A percentile compares a stretch with the other conserved stretches of the same genome.
Evolutionary conservation across 2,797 vertebrate species (phyloP).

Genomic region (Gallinago nigripennis): DNA sequence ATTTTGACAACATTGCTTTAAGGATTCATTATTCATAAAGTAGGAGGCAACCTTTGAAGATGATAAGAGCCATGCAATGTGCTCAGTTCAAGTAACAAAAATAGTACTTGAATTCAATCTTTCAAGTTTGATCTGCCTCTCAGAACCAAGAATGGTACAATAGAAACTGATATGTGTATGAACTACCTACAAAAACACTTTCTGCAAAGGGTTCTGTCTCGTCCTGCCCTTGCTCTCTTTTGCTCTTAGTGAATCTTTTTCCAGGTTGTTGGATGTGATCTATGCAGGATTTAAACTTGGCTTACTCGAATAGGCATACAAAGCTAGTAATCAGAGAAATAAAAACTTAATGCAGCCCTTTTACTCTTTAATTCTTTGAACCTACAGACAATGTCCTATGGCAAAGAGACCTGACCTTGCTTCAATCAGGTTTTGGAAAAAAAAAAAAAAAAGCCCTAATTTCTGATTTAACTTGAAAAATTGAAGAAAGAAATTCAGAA

Average conservation of each 20-base stretch:
- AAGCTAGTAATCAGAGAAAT: background rate
- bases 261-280: background rate
- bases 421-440: background rate
- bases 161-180: slow-evolving; percentile 25
- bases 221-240: background rate
- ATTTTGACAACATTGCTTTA: slow-evolving; percentile 54
- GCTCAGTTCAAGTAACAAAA: slow-evolving; percentile 43
- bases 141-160: slow-evolving; percentile 13
- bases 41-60: slow-evolving; percentile 57
- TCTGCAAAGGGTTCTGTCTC: background rate
- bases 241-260: slow-evolving; percentile 1
- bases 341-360: background rate
- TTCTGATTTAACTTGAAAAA: background rate
- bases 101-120: slow-evolving; percentile 15
- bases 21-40: slow-evolving; percentile 49
- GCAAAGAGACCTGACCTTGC: background rate
- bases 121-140: slow-evolving; percentile 47
- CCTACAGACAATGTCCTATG: background rate
- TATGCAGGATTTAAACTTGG: slow-evolving; percentile 12
- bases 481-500: background rate
- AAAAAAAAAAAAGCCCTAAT: background rate
- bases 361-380: background rate
- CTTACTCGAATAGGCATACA: background rate
- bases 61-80: background rate
- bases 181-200: slow-evolving; percentile 20